phyloP scores from a whole-genome alignment of 2,888 invertebrate species.

The Melieria crassipennis region DNA sequence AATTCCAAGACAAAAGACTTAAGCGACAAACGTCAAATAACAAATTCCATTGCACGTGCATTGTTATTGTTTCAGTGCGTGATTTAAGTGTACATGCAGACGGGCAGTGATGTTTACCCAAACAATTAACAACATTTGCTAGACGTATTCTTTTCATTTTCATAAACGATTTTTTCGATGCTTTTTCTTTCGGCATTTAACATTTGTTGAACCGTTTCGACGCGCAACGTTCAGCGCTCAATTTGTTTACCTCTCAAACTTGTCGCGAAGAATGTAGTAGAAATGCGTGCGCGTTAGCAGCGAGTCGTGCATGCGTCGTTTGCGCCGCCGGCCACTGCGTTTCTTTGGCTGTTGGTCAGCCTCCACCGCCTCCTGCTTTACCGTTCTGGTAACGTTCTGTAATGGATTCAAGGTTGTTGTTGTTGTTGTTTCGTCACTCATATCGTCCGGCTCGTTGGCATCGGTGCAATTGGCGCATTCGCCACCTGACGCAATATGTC shows the following conservation, averaged over 20 bases:
- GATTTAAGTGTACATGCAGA: no score
- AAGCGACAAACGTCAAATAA: no score
- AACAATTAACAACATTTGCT: no score
- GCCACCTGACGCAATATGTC: slow-evolving; percentile 7
- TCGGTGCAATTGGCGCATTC: slow-evolving; percentile 35
- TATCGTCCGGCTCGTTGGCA: slow-evolving; percentile 28
- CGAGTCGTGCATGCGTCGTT: slow-evolving; percentile 36
- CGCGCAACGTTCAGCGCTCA: not conserved
- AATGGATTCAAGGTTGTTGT: slow-evolving; percentile 8
- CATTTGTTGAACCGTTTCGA: not conserved
- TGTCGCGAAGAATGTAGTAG: slow-evolving; percentile 57
- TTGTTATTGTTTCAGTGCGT: no score
- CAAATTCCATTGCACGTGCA: no score
- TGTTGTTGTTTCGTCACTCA: slow-evolving; percentile 10
- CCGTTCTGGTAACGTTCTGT: not conserved
- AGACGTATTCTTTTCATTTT: no score
- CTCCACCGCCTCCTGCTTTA: not conserved
- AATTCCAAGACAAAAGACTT: no score
- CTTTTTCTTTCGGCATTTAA: no score
- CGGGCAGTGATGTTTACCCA: no score
- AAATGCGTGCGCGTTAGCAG: slow-evolving; percentile 54
- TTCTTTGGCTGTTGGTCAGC: no score
- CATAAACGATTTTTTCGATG: no score
- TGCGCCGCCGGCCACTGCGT: slow-evolving; percentile 11
- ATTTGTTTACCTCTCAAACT: slow-evolving; percentile 51